These are phyloP conservation scores for Drosophila arizonae DNA, from an alignment of 1,140 invertebrate species.

Conservation along the genomic window DNA sequence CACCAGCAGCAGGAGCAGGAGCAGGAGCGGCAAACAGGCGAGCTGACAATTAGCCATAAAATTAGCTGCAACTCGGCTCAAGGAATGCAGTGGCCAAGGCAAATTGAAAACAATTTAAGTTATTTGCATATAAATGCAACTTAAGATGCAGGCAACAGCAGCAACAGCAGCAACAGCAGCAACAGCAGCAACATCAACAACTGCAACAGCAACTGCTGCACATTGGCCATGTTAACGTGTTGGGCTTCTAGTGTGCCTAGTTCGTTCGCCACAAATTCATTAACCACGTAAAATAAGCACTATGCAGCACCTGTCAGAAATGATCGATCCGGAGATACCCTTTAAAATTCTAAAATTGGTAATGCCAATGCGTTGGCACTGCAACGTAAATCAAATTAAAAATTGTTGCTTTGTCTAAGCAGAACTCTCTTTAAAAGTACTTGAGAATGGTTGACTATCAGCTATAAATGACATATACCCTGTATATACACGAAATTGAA, in stretches of 20 bases:
- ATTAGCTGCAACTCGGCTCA: constrained; percentile 72
- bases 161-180: constrained; percentile 13
- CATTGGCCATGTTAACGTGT: constrained; percentile 43
- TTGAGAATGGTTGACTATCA: no score
- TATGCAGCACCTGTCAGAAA: constrained; percentile 3
- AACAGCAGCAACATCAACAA: constrained; percentile 13
- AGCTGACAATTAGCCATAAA: constrained; percentile 78
- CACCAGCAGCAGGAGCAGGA: constrained; percentile 33
- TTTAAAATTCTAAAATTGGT: neutral
- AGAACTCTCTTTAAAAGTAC: no score
- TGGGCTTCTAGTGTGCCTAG: constrained; percentile 24
- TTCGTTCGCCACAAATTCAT: constrained; percentile 48
- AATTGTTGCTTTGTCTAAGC: no score
- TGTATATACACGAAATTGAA: no score
- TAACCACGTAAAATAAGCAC: constrained; percentile 23
- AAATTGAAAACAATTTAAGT: constrained; percentile 81
- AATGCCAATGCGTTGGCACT: no score
- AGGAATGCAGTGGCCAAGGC: constrained; percentile 66
- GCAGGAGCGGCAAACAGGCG: constrained; percentile 25
- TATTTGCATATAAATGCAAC: constrained; percentile 81
- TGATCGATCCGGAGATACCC: neutral
- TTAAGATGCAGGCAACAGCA: constrained; percentile 56
- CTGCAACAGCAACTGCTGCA: constrained; percentile 26
- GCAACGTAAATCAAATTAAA: no score
- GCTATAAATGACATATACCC: no score